These are phyloP conservation scores for Amphilophus citrinellus DNA, from an alignment of 2,113 vertebrate genomes.

Conservation along the genomic window DNA sequence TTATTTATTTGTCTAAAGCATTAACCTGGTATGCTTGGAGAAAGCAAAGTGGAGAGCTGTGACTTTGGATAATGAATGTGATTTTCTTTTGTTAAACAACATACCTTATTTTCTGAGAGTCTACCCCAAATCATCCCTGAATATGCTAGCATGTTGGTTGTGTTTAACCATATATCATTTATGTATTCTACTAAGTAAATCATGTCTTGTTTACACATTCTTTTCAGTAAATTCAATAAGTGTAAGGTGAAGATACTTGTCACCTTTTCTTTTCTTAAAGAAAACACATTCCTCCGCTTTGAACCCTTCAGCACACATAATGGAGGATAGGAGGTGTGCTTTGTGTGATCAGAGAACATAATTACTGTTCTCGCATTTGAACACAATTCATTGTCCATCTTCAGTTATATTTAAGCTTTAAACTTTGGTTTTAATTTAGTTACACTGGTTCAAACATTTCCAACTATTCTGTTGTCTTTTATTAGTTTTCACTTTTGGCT, in stretches of 20 bases:
- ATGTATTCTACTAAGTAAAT: background rate
- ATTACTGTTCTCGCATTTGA: slow-evolving; percentile 18
- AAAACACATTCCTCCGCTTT: background rate
- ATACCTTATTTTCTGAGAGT: slow-evolving; percentile 20
- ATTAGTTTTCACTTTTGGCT: background rate
- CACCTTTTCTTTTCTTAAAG: background rate
- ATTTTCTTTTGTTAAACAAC: background rate
- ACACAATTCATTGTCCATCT: slow-evolving; percentile 1
- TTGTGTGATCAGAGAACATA: slow-evolving; percentile 3
- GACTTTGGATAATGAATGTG: background rate
- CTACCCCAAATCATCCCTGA: slow-evolving; percentile 18
- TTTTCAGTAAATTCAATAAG: background rate
- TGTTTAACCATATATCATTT: background rate
- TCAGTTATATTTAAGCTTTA: background rate
- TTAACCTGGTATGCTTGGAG: slow-evolving; percentile 27
- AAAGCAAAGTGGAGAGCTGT: slow-evolving; percentile 46
- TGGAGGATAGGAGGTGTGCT: slow-evolving; percentile 50
- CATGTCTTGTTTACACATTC: background rate
- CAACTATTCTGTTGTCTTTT: background rate
- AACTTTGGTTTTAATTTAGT: too few species aligned
- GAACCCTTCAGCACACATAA: slow-evolving; percentile 17
- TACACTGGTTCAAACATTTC: background rate
- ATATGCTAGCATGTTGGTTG: slow-evolving; percentile 24
- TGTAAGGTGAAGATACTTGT: background rate
- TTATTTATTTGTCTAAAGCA: slow-evolving; percentile 45